These are phyloP conservation scores for Ammodytes dubius DNA, from an alignment of 2,113 vertebrate species.

Conservation along the genomic window DNA sequence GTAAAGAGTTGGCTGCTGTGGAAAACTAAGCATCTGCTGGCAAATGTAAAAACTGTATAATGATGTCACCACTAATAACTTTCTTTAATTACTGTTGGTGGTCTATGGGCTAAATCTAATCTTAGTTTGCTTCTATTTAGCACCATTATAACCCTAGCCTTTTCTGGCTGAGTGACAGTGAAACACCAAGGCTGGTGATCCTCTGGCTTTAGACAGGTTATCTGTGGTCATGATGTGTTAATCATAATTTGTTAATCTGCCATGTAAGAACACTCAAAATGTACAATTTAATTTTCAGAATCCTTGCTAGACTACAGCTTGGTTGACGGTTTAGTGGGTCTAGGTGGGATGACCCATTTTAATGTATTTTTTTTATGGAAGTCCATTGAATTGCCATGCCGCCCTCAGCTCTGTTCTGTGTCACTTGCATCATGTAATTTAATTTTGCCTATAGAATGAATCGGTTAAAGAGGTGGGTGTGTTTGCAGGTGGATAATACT, in stretches of 20 bases:
- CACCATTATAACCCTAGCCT: conserved; percentile 15
- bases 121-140: conserved; percentile 31
- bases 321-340: neutral
- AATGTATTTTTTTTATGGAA: neutral
- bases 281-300: neutral
- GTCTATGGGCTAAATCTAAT: conserved; percentile 51
- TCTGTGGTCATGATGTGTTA: neutral
- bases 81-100: conserved; percentile 66
- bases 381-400: neutral
- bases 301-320: neutral
- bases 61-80: conserved; percentile 42
- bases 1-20: conserved; percentile 6
- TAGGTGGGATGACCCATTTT: neutral
- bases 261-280: neutral
- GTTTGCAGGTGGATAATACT: conserved; percentile 32
- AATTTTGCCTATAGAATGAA: neutral
- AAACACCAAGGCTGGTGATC: conserved; percentile 8
- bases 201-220: neutral
- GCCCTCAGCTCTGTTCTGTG: neutral
- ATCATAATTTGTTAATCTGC: conserved; percentile 6
- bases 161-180: conserved; percentile 11
- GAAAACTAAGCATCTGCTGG: conserved; percentile 36
- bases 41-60: conserved; percentile 16
- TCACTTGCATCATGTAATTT: neutral
- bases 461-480: neutral